phyloP scores from a whole-genome alignment of 2,797 vertebrate species.

The Lophotriccus pileatus region DNA sequence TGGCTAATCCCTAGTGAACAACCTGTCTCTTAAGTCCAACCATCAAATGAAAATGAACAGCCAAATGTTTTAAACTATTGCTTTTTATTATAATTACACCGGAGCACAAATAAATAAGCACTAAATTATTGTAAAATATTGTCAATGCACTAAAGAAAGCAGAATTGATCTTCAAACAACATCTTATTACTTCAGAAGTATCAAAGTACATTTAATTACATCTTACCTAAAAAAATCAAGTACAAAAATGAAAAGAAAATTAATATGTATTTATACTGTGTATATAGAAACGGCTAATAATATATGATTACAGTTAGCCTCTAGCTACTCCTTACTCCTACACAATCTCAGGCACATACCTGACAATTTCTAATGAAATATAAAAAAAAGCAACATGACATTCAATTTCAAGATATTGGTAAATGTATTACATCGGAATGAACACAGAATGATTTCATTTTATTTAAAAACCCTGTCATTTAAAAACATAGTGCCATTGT shows the following conservation, averaged over 20 bases:
- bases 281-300: slow-evolving; percentile 80
- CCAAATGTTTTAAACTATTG: slow-evolving; percentile 82
- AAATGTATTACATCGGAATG: slow-evolving; percentile 78
- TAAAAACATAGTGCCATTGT: slow-evolving; percentile 79
- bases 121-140: slow-evolving; percentile 83
- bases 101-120: slow-evolving; percentile 86
- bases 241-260: slow-evolving; percentile 83
- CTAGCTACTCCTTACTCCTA: slow-evolving; percentile 78
- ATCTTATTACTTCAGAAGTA: slow-evolving; percentile 82
- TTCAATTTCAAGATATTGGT: slow-evolving; percentile 78
- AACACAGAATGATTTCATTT: slow-evolving; percentile 73
- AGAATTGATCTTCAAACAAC: slow-evolving; percentile 76
- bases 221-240: slow-evolving; percentile 82
- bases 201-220: slow-evolving; percentile 86
- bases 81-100: slow-evolving; percentile 84
- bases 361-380: slow-evolving; percentile 78
- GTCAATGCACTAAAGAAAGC: slow-evolving; percentile 82
- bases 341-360: slow-evolving; percentile 79
- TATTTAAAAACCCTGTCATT: slow-evolving; percentile 82
- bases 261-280: slow-evolving; percentile 77
- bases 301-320: slow-evolving; percentile 79
- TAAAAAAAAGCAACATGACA: slow-evolving; percentile 76
- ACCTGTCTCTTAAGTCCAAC: background rate
- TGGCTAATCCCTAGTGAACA: background rate
- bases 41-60: slow-evolving; percentile 19